Evolutionary conservation across 2,113 vertebrate genomes (phyloP).

Genomic region (Tachysurus vachellii): DNA sequence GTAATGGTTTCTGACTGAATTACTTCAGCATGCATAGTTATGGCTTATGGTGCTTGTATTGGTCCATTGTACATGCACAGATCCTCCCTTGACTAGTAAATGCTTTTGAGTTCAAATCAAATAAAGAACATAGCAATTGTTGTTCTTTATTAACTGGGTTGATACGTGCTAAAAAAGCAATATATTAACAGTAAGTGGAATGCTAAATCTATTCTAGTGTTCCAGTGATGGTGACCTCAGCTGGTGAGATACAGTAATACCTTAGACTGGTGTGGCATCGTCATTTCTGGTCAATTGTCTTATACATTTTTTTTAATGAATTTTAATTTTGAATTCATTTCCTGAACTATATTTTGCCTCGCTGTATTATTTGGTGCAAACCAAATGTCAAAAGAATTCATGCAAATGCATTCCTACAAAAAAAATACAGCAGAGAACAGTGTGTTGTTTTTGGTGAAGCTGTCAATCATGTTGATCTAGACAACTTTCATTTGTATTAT

Average conservation of each 20-base stretch:
- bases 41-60: neutral
- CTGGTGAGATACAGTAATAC: neutral
- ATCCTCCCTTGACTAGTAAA: neutral
- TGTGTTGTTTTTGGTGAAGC: neutral
- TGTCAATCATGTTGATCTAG: constrained; percentile 9
- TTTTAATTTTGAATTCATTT: neutral
- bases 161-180: neutral
- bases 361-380: neutral
- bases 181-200: neutral
- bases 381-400: neutral
- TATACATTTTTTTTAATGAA: neutral
- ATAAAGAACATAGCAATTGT: neutral
- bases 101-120: neutral
- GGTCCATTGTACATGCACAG: neutral
- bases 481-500: neutral
- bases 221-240: neutral
- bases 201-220: neutral
- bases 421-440: neutral
- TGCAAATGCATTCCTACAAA: neutral
- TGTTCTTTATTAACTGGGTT: too few relatives aligned
- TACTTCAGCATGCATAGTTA: neutral
- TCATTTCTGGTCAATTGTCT: neutral
- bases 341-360: neutral
- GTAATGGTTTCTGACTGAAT: neutral
- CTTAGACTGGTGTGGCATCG: neutral